Conservation (phyloP, 2,797 vertebrate genomes). For the Sebastes oblongus region DNA sequence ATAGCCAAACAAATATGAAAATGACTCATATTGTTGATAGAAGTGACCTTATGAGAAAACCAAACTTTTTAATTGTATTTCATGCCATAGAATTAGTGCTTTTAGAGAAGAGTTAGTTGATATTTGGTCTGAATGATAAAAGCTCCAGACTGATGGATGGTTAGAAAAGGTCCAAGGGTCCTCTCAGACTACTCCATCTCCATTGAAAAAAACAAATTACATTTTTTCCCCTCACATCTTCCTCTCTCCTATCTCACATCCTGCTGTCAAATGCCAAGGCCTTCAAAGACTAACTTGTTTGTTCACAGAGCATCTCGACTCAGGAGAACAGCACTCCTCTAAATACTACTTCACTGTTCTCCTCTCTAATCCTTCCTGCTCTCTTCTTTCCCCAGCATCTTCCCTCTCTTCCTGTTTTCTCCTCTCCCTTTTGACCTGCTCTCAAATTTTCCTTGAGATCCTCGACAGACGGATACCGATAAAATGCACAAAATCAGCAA, state of each 20-base stretch:
- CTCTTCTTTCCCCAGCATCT: neutral
- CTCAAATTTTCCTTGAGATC: neutral
- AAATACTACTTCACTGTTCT: conserved; percentile 23
- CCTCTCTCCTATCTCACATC: conserved; percentile 27
- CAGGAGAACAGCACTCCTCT: neutral
- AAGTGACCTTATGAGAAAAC: neutral
- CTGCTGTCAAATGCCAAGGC: conserved; percentile 54
- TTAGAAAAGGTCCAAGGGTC: neutral
- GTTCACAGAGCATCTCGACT: conserved; percentile 3
- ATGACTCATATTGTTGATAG: neutral
- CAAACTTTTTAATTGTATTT: neutral
- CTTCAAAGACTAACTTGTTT: conserved; percentile 52
- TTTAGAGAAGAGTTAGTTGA: neutral
- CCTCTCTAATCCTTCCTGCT: neutral
- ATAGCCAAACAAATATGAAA: neutral
- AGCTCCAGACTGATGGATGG: conserved; percentile 24
- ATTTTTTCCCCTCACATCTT: conserved; percentile 4
- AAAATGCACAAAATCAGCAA: neutral
- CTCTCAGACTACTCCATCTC: conserved; percentile 21
- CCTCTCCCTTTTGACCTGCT: neutral
- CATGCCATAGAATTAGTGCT: neutral
- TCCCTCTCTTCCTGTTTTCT: neutral
- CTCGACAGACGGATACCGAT: neutral
- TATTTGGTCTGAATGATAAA: conserved; percentile 2
- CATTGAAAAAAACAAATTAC: conserved; percentile 28